phyloP scores from a whole-genome alignment of 2,113 vertebrate species.

The Motacilla tschutschensis region DNA sequence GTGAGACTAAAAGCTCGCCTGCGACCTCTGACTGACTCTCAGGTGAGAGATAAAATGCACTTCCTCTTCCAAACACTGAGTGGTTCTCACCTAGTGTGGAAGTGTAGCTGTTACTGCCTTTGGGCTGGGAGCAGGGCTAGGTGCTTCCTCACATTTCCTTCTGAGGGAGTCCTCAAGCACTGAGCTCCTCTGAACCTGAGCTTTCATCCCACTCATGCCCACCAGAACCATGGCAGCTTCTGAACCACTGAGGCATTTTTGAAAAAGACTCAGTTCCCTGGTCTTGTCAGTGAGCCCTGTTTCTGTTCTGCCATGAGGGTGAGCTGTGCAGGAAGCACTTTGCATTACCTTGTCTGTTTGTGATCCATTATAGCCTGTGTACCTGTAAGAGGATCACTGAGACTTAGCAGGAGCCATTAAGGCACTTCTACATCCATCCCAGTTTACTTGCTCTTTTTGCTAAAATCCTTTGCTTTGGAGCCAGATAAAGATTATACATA shows the following conservation, averaged over 20 bases:
- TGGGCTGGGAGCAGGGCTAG: not conserved
- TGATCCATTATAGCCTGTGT: not conserved
- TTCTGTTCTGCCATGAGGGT: not conserved
- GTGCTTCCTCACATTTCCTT: not conserved
- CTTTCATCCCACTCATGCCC: not conserved
- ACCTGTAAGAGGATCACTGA: constrained; percentile 44
- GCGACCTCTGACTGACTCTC: not conserved
- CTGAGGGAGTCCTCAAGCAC: not conserved
- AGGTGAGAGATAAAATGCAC: not conserved
- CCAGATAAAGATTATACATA: constrained; percentile 6
- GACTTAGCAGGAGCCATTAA: constrained; percentile 25
- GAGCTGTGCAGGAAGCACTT: not conserved
- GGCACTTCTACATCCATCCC: not conserved
- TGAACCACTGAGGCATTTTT: not conserved
- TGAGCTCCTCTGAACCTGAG: not conserved
- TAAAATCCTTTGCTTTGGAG: constrained; percentile 17
- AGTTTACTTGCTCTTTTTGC: constrained; percentile 2
- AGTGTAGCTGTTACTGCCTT: not conserved
- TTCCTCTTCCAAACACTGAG: not conserved
- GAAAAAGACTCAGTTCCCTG: not conserved
- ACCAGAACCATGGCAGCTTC: not conserved
- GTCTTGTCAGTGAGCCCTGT: not conserved
- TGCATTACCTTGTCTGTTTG: not conserved
- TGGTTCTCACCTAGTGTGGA: not conserved
- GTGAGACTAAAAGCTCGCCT: not conserved